Evolutionary conservation across 2,888 invertebrate genomes (phyloP), one percentile per base, ranked within the genome.

Genomic region (Hoplodrina blanda): DNA sequence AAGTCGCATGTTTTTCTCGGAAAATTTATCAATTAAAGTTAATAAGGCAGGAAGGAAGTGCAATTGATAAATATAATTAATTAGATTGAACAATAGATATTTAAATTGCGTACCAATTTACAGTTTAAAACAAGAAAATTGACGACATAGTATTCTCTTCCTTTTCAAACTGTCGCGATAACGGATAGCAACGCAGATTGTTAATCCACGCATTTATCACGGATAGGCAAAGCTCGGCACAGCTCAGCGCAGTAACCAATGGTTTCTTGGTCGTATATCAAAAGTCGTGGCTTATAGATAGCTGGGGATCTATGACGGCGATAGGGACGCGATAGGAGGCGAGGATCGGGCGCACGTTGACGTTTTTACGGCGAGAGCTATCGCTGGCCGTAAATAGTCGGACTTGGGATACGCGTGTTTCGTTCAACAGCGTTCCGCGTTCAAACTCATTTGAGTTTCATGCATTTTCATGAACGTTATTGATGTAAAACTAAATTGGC

Each of bases 331-430:
- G 91, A 91, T 91, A 91, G 89, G 87, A 76, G 60, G 76, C 88
- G 86, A 86, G 85, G 85, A 84, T 83, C 86, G 87, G 82, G 87
- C 87, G 84, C 86, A 88, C 90, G 93, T 89, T 92, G 94, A 94
- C 94, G 91, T 92, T 93, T 95, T 95, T 94, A 95, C 89, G 87
- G 91, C 90, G 68, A 78, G 79, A 90, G 92, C 93, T 94, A 94
- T 91, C 89, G 88, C 80, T 77, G 76, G 76, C 87, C 85, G 92
- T 93, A 93, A 94, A 94, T 92, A 89, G 62, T 53, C 37, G 30
- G 13, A 89, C 81, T 70, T 71, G 85, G 89, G 86, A 88, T 90
- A 77, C 55, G 56, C 52, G 81, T 85, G 83, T 82, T 84, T 76
- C 80, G 83, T 77, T 81, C 84, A 84, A 85, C 64, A 44, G 84